Evolutionary conservation across 1,140 invertebrate genomes (phyloP), one percentile per base, ranked within the genome.

Genomic region (Lysiphlebus fabarum): DNA sequence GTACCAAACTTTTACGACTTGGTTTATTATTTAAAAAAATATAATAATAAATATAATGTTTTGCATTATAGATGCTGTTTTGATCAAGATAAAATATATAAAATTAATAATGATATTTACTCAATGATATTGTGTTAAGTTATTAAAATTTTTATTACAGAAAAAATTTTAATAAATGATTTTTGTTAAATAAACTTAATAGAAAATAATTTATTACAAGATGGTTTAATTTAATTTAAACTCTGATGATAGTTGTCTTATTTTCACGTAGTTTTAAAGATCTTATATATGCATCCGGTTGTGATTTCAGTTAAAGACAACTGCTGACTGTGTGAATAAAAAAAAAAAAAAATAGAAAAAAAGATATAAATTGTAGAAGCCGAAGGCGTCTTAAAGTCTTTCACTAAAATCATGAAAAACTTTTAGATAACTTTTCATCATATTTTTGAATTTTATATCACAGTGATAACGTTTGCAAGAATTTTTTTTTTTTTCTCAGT

Each of bases 161-260:
- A 8, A 40, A 40, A 9, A 40, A 10, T 40, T 40, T 10, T 7
- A 40, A 40, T 8, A 51, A n/a, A 45, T 44, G 57, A 58, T 61
- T 33, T 9, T 17, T n/a, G 38, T 51, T 42, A 12, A 33, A 36
- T 11, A 48, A 49, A 61, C 56, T 61, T 56, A 42, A 49, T 12
- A 42, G 51, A 53, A 58, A 61, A 61, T 59, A 57, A 63, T 67
- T 65, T 59, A 67, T 62, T 56, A 53, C 59, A 47, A 58, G 33
- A 53, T 47, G 58, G 61, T 67, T 62, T 65, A 67, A 67, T 67
- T 67, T 65, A 67, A 67, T 67, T 67, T 62, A 49, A 59, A 61
- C 54, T 26, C 38, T 38, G 53, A 37, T 49, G 38, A n/a, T 26
- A 45, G 36, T 34, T 11, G 44, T 53, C 59, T 61, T 59, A 64